Base-by-base conservation (phyloP, 2,797 vertebrate species). In the Rhinogobio ventralis region DNA sequence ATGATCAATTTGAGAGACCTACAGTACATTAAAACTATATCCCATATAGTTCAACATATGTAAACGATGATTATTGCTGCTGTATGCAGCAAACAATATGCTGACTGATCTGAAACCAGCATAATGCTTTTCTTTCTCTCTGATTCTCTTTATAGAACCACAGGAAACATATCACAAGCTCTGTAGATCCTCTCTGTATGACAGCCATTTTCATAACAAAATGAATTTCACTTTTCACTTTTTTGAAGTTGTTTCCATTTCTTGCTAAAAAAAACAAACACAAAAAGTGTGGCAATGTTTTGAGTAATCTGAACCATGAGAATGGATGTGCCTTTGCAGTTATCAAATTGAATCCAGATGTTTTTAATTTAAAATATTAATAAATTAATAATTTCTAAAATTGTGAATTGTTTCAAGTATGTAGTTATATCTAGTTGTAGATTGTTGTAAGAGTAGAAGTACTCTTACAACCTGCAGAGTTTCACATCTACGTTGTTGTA, bases 251-350 rank as follows among this genome's bases (percentile, higher is more conserved):
- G 68, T 85, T 92, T 90, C 93, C 87, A 90, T 93, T 94, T 93
- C 90, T 92, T 92, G 93, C 92, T 92, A 86, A 93, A 91, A 64
- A 90, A 87, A 79, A 86, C 80, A 87, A 89, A 90, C 86, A 89
- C 23, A 66, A 69, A 86, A 92, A 92, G 87, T 90, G 91, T 95
- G 94, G 92, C 91, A 93, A 91, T 95, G 94, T 95, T 95, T 94
- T 93, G 92, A 94, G 94, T 95, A 92, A 94, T 94, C 92, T 94
- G 92, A 93, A 92, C 93, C 93, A 90, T 92, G 91, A 93, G 93
- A 93, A 95, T 94, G 95, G 94, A 93, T 95, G 95, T 96, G 95
- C 95, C 95, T 95, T 95, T 95, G 95, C 94, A 94, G 94, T 95
- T 93, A 93, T 94, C 93, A 92, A 95, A 95, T 95, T 93, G 92